These are phyloP conservation scores for Gallinago media DNA, from an alignment of 2,113 vertebrate genomes.

Conservation along the genomic window DNA sequence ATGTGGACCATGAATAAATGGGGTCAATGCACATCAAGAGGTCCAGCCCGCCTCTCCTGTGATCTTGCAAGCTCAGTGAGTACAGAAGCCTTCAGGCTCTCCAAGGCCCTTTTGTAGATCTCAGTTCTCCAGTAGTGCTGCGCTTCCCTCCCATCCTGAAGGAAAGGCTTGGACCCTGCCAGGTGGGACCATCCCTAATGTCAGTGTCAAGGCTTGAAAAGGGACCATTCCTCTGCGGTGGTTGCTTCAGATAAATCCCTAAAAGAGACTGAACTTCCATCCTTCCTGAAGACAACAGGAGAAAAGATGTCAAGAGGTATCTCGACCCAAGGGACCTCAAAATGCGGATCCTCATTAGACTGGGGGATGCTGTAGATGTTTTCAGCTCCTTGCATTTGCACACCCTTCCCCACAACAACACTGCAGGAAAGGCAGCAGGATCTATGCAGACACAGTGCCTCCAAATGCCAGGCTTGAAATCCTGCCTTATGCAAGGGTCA, in stretches of 20 bases:
- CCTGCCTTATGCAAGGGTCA: background rate
- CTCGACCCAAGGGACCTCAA: background rate
- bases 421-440: background rate
- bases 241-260: background rate
- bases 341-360: background rate
- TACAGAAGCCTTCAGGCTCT: background rate
- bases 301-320: background rate
- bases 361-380: background rate
- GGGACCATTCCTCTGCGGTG: background rate
- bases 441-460: accelerated
- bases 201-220: background rate
- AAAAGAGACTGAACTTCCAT: background rate
- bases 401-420: background rate
- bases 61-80: background rate
- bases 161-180: background rate
- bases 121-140: accelerated
- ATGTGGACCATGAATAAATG: background rate
- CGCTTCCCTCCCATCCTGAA: background rate
- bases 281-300: background rate
- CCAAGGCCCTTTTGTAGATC: background rate
- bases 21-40: background rate
- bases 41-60: background rate
- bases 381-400: background rate
- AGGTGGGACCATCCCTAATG: background rate
- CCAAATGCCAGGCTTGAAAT: background rate